Conservation (phyloP, 1,140 invertebrate genomes). For the Heliconius eleuchia region DNA sequence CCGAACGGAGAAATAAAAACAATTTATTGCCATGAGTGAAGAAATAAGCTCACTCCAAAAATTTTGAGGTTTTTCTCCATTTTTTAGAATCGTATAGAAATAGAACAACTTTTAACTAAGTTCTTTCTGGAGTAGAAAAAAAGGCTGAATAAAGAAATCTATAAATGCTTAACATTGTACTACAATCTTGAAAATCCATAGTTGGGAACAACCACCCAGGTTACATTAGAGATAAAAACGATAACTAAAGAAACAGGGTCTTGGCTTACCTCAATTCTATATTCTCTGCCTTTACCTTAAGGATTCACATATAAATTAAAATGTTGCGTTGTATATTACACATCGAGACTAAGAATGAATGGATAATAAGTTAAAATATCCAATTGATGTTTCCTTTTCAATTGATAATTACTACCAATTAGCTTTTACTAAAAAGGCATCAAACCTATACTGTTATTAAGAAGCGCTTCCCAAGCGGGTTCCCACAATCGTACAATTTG, state of each 20-base stretch:
- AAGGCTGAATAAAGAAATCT: neutral
- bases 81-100: too few relatives aligned
- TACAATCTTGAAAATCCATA: neutral
- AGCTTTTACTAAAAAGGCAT: slow-evolving; percentile 26
- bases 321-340: neutral
- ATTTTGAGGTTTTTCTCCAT: too few relatives aligned
- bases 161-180: neutral
- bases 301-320: neutral
- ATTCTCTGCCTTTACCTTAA: neutral
- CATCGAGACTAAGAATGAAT: neutral
- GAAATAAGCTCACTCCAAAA: too few relatives aligned
- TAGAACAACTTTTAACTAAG: too few relatives aligned
- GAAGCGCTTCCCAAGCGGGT: slow-evolving; percentile 41
- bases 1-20: too few relatives aligned
- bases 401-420: slow-evolving; percentile 17
- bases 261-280: neutral
- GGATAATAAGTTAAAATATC: slow-evolving; percentile 11
- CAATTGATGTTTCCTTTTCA: slow-evolving; percentile 5
- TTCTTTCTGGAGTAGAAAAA: too few relatives aligned
- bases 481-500: slow-evolving; percentile 60
- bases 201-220: neutral
- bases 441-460: slow-evolving; percentile 12
- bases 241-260: neutral
- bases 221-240: slow-evolving; percentile 3
- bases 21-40: too few relatives aligned